Conservation (phyloP, 2,797 vertebrate genomes). For the Parauchenoglanis punctatus region DNA sequence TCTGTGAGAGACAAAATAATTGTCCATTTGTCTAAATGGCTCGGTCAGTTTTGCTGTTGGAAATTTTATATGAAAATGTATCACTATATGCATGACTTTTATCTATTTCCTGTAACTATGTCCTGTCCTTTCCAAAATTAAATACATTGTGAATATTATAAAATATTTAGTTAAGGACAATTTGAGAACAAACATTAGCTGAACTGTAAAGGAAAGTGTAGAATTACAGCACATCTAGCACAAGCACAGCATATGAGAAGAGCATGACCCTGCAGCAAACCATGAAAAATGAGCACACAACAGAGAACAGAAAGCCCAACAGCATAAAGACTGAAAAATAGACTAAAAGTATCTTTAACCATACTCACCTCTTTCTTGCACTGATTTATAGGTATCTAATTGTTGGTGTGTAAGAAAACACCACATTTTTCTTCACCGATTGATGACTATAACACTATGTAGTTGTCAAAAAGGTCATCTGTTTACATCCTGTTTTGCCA, state of each 20-base stretch:
- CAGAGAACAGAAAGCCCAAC: background rate
- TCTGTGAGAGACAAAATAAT: too few species aligned
- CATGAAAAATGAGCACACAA: background rate
- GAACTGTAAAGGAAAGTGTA: background rate
- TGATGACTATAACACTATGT: background rate
- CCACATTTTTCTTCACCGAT: background rate
- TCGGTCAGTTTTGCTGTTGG: background rate
- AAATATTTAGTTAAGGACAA: background rate
- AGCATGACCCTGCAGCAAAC: background rate
- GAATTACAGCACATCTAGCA: background rate
- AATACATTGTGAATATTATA: background rate
- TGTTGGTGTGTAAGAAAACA: slow-evolving; percentile 1
- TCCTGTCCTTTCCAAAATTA: background rate
- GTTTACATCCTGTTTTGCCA: background rate
- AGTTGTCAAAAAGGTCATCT: background rate
- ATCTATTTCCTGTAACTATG: too few species aligned
- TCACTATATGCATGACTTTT: background rate
- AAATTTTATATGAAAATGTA: background rate
- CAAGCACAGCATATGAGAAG: background rate
- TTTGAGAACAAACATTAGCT: background rate
- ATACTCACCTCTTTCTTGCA: background rate
- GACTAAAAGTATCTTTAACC: background rate
- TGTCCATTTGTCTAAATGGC: too few species aligned
- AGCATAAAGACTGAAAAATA: background rate
- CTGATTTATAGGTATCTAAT: background rate